Percentiles rank a stretch among this genome's conserved stretches.
These are phyloP conservation scores for Troides aeacus DNA, from an alignment of 2,888 invertebrate species.

Conservation along the genomic window DNA sequence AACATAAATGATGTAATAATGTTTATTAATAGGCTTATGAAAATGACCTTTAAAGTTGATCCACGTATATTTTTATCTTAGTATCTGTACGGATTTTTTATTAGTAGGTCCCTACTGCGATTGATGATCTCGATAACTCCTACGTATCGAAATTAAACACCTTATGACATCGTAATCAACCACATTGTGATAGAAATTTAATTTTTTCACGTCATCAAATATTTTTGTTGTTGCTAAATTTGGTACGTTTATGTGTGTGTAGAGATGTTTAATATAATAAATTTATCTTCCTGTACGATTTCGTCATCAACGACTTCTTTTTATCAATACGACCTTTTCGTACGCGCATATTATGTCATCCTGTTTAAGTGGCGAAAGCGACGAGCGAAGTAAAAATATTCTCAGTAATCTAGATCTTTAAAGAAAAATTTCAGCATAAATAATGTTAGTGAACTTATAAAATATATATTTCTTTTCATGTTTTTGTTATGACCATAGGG, in stretches of 20 bases:
- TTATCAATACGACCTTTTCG: constrained; percentile 29
- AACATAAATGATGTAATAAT: constrained; percentile 10
- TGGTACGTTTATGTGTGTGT: not conserved
- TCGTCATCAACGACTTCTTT: constrained; percentile 17
- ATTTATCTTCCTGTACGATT: constrained; percentile 22
- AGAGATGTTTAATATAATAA: constrained; percentile 14
- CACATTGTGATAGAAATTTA: too few relatives aligned
- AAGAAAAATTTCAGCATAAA: not conserved
- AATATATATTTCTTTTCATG: too few relatives aligned
- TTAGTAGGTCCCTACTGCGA: too few relatives aligned
- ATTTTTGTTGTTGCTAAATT: too few relatives aligned
- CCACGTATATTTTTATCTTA: not conserved
- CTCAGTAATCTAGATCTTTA: not conserved
- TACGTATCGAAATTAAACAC: too few relatives aligned
- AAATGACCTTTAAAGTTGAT: not conserved
- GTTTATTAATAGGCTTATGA: not conserved
- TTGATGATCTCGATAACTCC: too few relatives aligned
- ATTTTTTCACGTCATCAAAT: too few relatives aligned
- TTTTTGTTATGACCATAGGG: too few relatives aligned
- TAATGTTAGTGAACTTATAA: not conserved
- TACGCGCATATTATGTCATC: constrained; percentile 26
- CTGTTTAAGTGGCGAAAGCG: constrained; percentile 23
- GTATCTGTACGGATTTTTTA: too few relatives aligned
- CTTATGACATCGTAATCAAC: too few relatives aligned
- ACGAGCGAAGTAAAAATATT: constrained; percentile 22